Conservation (phyloP, 2,113 vertebrate genomes). For the Anseranas semipalmata region DNA sequence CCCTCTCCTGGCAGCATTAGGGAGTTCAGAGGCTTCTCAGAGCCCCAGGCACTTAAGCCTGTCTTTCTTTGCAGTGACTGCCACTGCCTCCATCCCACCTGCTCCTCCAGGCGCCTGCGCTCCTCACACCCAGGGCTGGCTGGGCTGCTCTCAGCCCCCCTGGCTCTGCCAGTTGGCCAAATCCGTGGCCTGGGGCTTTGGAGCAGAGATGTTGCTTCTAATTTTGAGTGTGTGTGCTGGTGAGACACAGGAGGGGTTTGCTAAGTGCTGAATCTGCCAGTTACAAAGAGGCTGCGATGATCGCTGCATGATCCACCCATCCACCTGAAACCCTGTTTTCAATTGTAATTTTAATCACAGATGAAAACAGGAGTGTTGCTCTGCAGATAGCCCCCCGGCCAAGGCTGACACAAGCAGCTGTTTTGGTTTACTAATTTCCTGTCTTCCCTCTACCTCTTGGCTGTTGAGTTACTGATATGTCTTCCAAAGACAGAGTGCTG, state of each 20-base stretch:
- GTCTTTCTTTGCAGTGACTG: not conserved
- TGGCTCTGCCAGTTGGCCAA: not conserved
- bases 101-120: not conserved
- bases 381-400: not conserved
- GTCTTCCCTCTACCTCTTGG: not conserved
- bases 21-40: not conserved
- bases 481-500: not conserved
- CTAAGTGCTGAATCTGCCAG: not conserved
- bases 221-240: not conserved
- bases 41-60: not conserved
- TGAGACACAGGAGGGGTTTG: not conserved
- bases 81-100: not conserved
- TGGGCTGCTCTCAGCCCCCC: accelerated
- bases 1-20: not conserved
- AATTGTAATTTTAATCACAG: not conserved
- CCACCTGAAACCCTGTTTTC: not conserved
- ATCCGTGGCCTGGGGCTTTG: not conserved
- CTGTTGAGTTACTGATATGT: not conserved
- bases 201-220: not conserved
- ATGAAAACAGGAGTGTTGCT: not conserved
- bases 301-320: not conserved
- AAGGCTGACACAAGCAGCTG: not conserved
- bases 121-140: accelerated
- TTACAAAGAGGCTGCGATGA: not conserved
- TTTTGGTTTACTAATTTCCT: not conserved